These are phyloP conservation scores for Volucella bombylans DNA, from an alignment of 2,888 invertebrate species.

Conservation along the genomic window DNA sequence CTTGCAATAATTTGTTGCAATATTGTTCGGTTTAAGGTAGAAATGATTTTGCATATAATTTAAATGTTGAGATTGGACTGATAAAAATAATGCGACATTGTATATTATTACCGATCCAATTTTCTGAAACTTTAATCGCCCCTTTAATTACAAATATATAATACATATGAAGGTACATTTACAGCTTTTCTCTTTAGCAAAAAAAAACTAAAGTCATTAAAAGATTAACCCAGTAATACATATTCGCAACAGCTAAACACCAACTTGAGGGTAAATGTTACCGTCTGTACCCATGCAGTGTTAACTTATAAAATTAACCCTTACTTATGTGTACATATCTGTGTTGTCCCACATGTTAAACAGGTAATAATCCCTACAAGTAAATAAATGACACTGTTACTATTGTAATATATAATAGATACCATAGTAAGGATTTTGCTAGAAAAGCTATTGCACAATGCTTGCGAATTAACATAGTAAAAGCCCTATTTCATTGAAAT, in stretches of 20 bases:
- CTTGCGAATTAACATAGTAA: background rate
- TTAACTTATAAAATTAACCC: conserved; percentile 26
- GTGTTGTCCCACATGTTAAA: conserved; percentile 36
- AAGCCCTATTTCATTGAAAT: too few relatives aligned
- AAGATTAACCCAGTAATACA: conserved; percentile 80
- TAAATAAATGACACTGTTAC: conserved; percentile 64
- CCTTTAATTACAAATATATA: conserved; percentile 4
- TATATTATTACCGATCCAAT: conserved; percentile 33
- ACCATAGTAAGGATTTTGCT: conserved; percentile 65
- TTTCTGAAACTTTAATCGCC: conserved; percentile 31
- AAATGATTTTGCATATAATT: conserved; percentile 5
- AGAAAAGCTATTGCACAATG: conserved; percentile 37
- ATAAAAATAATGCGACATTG: conserved; percentile 38
- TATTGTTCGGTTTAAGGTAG: conserved; percentile 19
- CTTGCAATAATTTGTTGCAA: conserved; percentile 50
- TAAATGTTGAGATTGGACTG: conserved; percentile 14
- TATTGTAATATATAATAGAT: conserved; percentile 61
- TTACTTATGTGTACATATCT: conserved; percentile 12
- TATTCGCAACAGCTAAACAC: conserved; percentile 53
- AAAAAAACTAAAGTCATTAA: conserved; percentile 80
- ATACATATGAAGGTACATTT: conserved; percentile 41
- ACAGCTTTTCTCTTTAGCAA: conserved; percentile 14
- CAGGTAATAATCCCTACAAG: conserved; percentile 61
- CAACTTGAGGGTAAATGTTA: conserved; percentile 54
- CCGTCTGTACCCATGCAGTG: conserved; percentile 11